Conservation (phyloP, 1,140 invertebrate species). For the Acromyrmex echinatior region DNA sequence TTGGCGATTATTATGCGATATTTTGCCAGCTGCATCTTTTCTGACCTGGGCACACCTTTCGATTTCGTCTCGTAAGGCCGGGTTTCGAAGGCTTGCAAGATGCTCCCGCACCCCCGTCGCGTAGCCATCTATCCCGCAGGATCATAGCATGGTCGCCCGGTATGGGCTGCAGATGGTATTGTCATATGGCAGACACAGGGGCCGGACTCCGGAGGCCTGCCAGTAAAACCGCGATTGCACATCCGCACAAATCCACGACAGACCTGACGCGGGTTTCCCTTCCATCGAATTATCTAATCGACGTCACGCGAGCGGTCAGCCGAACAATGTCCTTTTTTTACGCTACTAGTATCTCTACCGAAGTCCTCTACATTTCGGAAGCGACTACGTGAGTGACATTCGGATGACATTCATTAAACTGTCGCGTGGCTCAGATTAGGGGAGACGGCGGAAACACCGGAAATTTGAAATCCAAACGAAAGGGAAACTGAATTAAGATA, state of each 20-base stretch:
- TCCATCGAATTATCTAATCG: constrained; percentile 68
- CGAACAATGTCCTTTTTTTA: not conserved
- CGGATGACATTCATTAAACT: constrained; percentile 10
- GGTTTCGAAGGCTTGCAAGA: constrained; percentile 79
- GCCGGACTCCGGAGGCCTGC: constrained; percentile 58
- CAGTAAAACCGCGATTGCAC: constrained; percentile 75
- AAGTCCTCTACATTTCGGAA: not conserved
- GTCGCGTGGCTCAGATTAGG: not conserved
- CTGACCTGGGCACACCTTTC: constrained; percentile 65
- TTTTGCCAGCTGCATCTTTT: constrained; percentile 75
- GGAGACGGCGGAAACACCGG: not conserved
- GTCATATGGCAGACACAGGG: constrained; percentile 82
- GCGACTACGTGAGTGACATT: not conserved
- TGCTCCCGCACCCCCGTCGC: constrained; percentile 66
- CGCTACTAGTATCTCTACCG: not conserved
- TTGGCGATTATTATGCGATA: constrained; percentile 62
- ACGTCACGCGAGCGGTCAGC: constrained; percentile 63
- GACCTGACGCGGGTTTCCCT: constrained; percentile 4
- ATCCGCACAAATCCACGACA: constrained; percentile 68
- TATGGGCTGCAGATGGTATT: constrained; percentile 83
- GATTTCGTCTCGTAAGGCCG: constrained; percentile 76
- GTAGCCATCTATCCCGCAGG: constrained; percentile 42
- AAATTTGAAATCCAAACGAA: not conserved
- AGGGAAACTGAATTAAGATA: not conserved
- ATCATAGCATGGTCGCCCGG: constrained; percentile 50